Percentiles rank a stretch among this genome's conserved stretches.
phyloP scores from a whole-genome alignment of 2,888 invertebrate genomes.

The Tinea semifulvella region DNA sequence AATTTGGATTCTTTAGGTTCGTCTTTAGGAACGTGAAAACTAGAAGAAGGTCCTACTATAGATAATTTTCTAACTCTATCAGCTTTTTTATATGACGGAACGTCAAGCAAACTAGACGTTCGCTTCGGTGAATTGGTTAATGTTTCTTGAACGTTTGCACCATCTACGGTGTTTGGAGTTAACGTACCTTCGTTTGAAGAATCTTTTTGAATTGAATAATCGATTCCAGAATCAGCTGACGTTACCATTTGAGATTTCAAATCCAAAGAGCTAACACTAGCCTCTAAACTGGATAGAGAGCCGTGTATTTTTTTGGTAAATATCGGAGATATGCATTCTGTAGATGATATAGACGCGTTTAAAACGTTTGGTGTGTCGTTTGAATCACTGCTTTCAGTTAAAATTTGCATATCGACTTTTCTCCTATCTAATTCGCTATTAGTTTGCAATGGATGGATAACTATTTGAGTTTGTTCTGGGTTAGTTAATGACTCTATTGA shows the following conservation, averaged over 20 bases:
- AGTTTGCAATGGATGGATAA: conserved; percentile 28
- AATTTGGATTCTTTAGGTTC: conserved; percentile 44
- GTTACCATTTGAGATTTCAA: conserved; percentile 55
- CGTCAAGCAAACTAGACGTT: conserved; percentile 49
- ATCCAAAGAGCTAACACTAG: conserved; percentile 58
- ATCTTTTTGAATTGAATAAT: conserved; percentile 50
- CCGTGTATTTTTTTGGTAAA: conserved; percentile 52
- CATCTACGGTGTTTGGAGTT: conserved; percentile 44
- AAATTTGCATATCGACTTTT: conserved; percentile 37
- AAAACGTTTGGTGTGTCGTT: conserved; percentile 43
- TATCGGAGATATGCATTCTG: conserved; percentile 57
- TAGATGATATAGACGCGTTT: conserved; percentile 55
- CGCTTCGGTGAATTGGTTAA: conserved; percentile 43
- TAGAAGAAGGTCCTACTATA: conserved; percentile 64
- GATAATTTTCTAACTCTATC: conserved; percentile 68
- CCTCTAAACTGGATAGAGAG: conserved; percentile 56
- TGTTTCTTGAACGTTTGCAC: conserved; percentile 37
- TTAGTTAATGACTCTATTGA: conserved; percentile 58
- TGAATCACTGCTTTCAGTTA: conserved; percentile 53
- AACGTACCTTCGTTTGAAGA: conserved; percentile 61
- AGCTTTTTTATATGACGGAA: conserved; percentile 48
- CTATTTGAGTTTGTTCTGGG: conserved; percentile 27
- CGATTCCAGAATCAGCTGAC: conserved; percentile 59
- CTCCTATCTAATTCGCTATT: conserved; percentile 41
- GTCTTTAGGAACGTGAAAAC: conserved; percentile 44